Percentiles rank a stretch among this genome's conserved stretches.
phyloP scores from a whole-genome alignment of 2,888 invertebrate species.

The Dendrolimus houi region DNA sequence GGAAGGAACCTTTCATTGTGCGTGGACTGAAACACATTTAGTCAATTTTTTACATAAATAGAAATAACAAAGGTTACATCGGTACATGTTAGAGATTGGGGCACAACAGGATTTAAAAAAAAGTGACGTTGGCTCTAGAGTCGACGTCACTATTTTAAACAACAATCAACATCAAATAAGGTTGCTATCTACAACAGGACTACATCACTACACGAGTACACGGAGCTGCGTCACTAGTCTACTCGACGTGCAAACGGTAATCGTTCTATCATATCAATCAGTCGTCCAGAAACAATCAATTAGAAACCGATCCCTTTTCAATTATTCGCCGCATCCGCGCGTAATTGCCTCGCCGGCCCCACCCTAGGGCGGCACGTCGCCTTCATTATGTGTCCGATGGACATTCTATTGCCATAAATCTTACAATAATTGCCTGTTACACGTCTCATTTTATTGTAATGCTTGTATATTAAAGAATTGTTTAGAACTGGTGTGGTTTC shows the following conservation, averaged over 20 bases:
- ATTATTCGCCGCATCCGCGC: constrained; percentile 54
- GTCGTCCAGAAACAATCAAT: constrained; percentile 67
- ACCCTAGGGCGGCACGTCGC: constrained; percentile 28
- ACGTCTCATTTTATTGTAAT: neutral
- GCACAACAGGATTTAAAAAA: too few species aligned
- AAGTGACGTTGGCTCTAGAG: too few species aligned
- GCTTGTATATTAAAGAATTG: neutral
- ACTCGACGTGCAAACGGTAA: constrained; percentile 23
- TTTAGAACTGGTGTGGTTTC: neutral
- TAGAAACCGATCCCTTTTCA: constrained; percentile 67
- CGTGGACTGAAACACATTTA: too few species aligned
- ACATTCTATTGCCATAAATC: constrained; percentile 12
- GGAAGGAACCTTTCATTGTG: too few species aligned
- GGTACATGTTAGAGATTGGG: too few species aligned
- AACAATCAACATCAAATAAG: too few species aligned
- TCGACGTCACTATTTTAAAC: too few species aligned
- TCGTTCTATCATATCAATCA: constrained; percentile 64
- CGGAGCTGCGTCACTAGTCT: neutral
- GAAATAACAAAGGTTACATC: too few species aligned
- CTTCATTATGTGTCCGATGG: constrained; percentile 15
- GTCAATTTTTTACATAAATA: too few species aligned
- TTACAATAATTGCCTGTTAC: constrained; percentile 8
- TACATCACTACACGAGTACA: neutral
- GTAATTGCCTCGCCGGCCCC: constrained; percentile 51
- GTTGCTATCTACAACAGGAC: neutral